A percentile compares a stretch with the other conserved stretches of the same genome.
Conservation (phyloP, 2,888 invertebrate species). For the Latrodectus elegans region DNA sequence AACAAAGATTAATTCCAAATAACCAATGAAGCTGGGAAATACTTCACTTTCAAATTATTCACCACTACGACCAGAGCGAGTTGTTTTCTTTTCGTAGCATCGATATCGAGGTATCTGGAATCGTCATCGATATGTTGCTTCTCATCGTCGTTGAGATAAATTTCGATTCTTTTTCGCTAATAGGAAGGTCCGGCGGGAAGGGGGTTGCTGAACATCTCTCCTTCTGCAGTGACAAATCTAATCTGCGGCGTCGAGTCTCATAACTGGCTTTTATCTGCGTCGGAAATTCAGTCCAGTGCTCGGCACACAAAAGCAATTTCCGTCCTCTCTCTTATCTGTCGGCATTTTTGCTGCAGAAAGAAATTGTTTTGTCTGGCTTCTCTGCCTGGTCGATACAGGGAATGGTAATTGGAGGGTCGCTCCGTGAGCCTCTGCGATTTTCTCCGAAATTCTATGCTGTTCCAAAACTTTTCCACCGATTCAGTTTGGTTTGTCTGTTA, state of each 20-base stretch:
- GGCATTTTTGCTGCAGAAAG: conserved; percentile 18
- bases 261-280: neutral
- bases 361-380: conserved; percentile 10
- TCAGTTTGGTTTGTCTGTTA: too few relatives aligned
- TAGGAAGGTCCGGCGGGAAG: too few relatives aligned
- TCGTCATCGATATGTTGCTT: neutral
- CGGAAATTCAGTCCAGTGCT: conserved; percentile 42
- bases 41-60: too few relatives aligned
- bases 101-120: neutral
- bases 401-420: neutral
- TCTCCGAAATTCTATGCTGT: too few relatives aligned
- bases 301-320: conserved; percentile 63
- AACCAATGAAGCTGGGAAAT: too few relatives aligned
- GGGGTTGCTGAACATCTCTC: too few relatives aligned
- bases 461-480: too few relatives aligned
- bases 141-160: neutral
- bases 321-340: conserved; percentile 48
- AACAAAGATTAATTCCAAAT: too few relatives aligned
- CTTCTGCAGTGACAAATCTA: conserved; percentile 28
- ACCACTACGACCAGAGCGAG: too few relatives aligned
- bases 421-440: too few relatives aligned
- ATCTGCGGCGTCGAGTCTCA: conserved; percentile 11
- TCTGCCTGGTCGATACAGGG: conserved; percentile 18
- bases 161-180: too few relatives aligned
- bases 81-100: too few relatives aligned